Evolutionary conservation across 2,797 vertebrate genomes (phyloP), one percentile per base, ranked within the genome.

Genomic region (Tinamus major): DNA sequence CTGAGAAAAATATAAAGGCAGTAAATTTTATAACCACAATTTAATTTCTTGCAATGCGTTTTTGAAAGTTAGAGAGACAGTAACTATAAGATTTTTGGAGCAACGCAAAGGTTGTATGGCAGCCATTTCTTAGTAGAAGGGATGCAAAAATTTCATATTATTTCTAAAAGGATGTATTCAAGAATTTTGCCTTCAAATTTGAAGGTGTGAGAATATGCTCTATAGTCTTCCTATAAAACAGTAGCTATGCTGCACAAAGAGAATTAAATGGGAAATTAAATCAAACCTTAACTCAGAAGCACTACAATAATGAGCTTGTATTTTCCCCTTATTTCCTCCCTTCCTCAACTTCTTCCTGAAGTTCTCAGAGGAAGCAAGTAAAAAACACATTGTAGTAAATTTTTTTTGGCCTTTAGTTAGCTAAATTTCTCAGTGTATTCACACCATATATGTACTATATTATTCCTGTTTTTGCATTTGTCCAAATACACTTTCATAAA

Each of bases 191-290:
- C 46, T 87, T 93, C 61, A 70, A 37, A 91, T 79, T 91, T 92
- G 48, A 85, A 29, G 5, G 56, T 84, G 63, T 84, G 61, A 81
- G 21, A 58, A 76, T 79, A 33, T 16, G 4, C 2, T 7, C 3
- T 55, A 72, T 80, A 75, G 65, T 88, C 51, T 59, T 86, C 55
- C 44, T 63, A 37, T 86, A 79, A 92, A 93, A 70, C 26, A 88
- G 70, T 75, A 92, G 78, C 29, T 91, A 89, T 13, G 37, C 48
- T 75, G 13, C 42, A 75, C 48, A 76, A 72, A 63, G 49, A 87
- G 42, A 85, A 83, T 78, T 82, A 94, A 91, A 78, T 55, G 31
- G 53, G 46, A 95, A 87, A 86, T 69, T 91, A 90, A 96, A 91
- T 91, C 67, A 89, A 90, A 94, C 59, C 63, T 80, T 55, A 91